Percentiles rank a stretch among this genome's conserved stretches.
These are phyloP conservation scores for Colossoma macropomum DNA, from an alignment of 2,113 vertebrate genomes.

Conservation along the genomic window DNA sequence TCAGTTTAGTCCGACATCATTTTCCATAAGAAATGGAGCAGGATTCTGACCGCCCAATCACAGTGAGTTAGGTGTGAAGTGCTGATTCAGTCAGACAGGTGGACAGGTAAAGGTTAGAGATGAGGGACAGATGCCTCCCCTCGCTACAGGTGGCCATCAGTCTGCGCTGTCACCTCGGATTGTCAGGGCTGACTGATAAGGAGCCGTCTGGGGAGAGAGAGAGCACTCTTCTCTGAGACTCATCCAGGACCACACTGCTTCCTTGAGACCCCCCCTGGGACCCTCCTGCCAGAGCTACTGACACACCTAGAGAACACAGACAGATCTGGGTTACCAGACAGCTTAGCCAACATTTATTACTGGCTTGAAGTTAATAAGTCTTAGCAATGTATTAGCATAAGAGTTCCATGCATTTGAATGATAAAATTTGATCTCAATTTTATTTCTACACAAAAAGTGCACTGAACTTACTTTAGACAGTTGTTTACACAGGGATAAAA, in stretches of 20 bases:
- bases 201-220: background rate
- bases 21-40: background rate
- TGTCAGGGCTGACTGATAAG: constrained; percentile 31
- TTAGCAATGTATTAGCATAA: background rate
- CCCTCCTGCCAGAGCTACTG: constrained; percentile 7
- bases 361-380: background rate
- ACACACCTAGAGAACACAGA: constrained; percentile 15
- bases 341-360: background rate
- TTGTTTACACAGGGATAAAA: no score
- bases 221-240: constrained; percentile 4
- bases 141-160: constrained; percentile 44
- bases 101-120: constrained; percentile 42
- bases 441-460: no score
- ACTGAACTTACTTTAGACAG: no score
- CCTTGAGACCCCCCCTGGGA: constrained; percentile 5
- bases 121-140: constrained; percentile 40
- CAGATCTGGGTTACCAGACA: background rate
- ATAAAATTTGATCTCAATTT: no score
- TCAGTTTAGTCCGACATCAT: background rate
- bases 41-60: constrained; percentile 16
- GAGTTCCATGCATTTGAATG: background rate
- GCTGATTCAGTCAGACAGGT: constrained; percentile 47
- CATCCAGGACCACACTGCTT: background rate
- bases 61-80: background rate
- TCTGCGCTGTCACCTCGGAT: constrained; percentile 19